phyloP scores from a whole-genome alignment of 2,797 vertebrate genomes.

The Gymnoscopelus microlampas region DNA sequence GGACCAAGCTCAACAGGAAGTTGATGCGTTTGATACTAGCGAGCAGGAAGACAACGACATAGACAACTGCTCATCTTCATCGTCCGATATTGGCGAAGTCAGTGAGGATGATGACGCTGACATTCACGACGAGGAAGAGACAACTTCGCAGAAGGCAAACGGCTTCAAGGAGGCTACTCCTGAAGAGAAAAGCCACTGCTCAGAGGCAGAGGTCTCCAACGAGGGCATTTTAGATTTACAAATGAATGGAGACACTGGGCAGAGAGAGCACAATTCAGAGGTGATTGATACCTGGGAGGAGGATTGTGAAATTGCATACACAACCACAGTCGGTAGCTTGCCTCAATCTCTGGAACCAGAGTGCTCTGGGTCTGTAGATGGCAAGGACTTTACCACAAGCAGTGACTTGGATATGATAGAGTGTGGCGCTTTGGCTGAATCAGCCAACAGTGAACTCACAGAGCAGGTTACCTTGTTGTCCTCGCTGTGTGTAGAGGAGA shows the following conservation, averaged over 20 bases:
- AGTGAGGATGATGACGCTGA: constrained; percentile 69
- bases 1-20: constrained; percentile 26
- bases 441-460: not conserved
- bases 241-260: constrained; percentile 35
- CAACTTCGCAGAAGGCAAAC: constrained; percentile 24
- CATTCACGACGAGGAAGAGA: constrained; percentile 21
- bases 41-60: constrained; percentile 14
- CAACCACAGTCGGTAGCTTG: not conserved
- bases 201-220: constrained; percentile 18
- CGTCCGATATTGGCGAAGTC: constrained; percentile 64
- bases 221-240: constrained; percentile 42
- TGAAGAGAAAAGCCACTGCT: constrained; percentile 30
- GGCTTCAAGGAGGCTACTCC: constrained; percentile 19
- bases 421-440: constrained; percentile 26
- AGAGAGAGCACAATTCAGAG: constrained; percentile 5
- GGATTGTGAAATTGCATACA: constrained; percentile 19
- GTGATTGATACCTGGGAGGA: constrained; percentile 13
- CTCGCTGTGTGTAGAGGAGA: constrained; percentile 38
- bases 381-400: constrained; percentile 46
- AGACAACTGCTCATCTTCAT: constrained; percentile 44
- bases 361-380: constrained; percentile 7
- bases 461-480: constrained; percentile 28
- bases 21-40: not conserved
- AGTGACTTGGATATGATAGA: constrained; percentile 63
- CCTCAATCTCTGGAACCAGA: constrained; percentile 28